phyloP scores from a whole-genome alignment of 37 sponge, comb jelly and placozoan species.

The Theonella swinhoei region DNA sequence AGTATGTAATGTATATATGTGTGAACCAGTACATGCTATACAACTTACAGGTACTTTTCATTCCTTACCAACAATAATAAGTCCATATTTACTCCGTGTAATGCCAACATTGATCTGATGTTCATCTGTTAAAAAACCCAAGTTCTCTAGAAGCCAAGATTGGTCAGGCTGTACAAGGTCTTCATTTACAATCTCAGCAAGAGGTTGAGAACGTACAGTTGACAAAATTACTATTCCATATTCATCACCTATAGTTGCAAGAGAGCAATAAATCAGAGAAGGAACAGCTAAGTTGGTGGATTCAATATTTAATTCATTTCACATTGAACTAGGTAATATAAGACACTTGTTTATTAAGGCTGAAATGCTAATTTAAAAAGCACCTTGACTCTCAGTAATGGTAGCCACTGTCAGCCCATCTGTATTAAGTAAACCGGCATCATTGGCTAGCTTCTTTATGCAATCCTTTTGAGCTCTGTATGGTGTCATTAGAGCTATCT shows the following conservation, averaged over 20 bases:
- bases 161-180: constrained; percentile 49
- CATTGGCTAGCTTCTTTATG: background rate
- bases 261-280: too few species aligned
- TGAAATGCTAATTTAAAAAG: too few species aligned
- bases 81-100: constrained; percentile 72
- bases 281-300: too few species aligned
- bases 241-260: constrained; percentile 82
- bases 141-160: constrained; percentile 59
- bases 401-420: constrained; percentile 31
- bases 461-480: constrained; percentile 65
- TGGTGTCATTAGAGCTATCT: constrained; percentile 65
- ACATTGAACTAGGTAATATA: too few species aligned
- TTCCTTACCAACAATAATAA: constrained; percentile 75
- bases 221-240: constrained; percentile 77
- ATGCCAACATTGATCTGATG: constrained; percentile 81
- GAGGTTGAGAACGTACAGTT: constrained; percentile 65
- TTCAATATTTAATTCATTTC: too few species aligned
- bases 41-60: too few species aligned
- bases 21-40: too few species aligned
- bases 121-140: constrained; percentile 75
- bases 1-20: too few species aligned
- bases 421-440: background rate
- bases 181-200: constrained; percentile 47
- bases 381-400: constrained; percentile 77
- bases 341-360: too few species aligned